Base-by-base conservation (phyloP, 2,113 vertebrate genomes). In the Bettongia penicillata region DNA sequence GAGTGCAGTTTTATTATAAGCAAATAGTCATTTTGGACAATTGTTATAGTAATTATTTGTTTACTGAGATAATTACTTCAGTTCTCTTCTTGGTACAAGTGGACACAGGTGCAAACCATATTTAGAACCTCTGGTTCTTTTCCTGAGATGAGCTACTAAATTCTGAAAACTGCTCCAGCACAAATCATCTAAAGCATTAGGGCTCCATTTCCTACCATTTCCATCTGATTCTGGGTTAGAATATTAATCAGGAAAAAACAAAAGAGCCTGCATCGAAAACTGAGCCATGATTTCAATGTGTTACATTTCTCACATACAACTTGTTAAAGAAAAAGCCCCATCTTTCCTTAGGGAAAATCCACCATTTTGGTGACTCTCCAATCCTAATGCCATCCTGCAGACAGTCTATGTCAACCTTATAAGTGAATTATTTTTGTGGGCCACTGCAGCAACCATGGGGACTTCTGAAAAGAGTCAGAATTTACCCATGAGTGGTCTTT, bases 401-500 rank as follows among this genome's bases (percentile, higher is more conserved):
- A 0, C 37, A 90, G 47, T 50, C 94, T 53, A 77, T 0, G 28
- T 68, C 93, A 91, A 47, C 89, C 89, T 53, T 90, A 47, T 84
- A 43, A 37, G 19, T 2, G 0, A 19, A 61, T 57, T 51, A 92
- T 89, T 93, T 91, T 50, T 57, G 37, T 50, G 84, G 92, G 89
- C 50, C 43, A 93, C 92, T 50, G 92, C 6, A 90, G 68, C n/a
- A 68, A 55, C 51, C 25, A 90, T 31, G 89, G 49, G 77, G 19
- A 37, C 55, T 89, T 53, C 53, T 77, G 61, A 89, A 24, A 52
- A 93, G 48, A 31, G 61, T 90, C 90, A 92, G 90, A 48, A 47
- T 90, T 37, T 94, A 94, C 90, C 77, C 57, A 50, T 47, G 47
- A 77, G 47, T 55, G 96, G 90, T 95, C 91, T 96, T 89, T 51